Percentiles rank a stretch among this genome's conserved stretches.
Evolutionary conservation across 2,888 invertebrate genomes (phyloP).

Genomic region (Aquatica leii): DNA sequence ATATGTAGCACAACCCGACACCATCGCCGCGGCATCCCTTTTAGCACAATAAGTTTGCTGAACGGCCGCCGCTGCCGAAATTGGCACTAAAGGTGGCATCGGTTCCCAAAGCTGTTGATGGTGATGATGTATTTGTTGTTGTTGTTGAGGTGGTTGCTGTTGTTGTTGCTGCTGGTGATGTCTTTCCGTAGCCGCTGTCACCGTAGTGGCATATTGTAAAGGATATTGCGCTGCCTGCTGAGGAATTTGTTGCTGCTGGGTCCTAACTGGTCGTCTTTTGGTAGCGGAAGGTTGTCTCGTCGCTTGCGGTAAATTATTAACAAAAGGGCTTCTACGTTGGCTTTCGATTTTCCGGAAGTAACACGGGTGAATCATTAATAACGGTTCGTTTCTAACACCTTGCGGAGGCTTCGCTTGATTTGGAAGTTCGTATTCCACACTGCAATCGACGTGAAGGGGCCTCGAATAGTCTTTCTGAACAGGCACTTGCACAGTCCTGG

Average conservation of each 20-base stretch:
- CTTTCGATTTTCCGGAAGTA: constrained; percentile 89
- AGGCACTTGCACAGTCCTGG: constrained; percentile 58
- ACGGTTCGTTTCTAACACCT: constrained; percentile 81
- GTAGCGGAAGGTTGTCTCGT: constrained; percentile 43
- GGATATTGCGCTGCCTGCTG: constrained; percentile 55
- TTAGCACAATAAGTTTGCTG: constrained; percentile 52
- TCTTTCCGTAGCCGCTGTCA: constrained; percentile 31
- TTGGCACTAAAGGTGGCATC: constrained; percentile 57
- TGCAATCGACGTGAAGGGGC: constrained; percentile 89
- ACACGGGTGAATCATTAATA: constrained; percentile 90
- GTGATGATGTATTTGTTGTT: constrained; percentile 49
- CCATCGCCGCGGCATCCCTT: constrained; percentile 53
- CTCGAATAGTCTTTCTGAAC: constrained; percentile 83
- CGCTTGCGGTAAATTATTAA: constrained; percentile 80
- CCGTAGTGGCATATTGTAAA: constrained; percentile 43
- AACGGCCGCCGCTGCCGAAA: constrained; percentile 50
- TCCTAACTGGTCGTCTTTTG: constrained; percentile 59
- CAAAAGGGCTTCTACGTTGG: constrained; percentile 82
- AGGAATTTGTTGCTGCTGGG: constrained; percentile 57
- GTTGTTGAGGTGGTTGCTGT: constrained; percentile 53
- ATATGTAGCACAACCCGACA: constrained; percentile 58
- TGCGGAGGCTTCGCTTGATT: constrained; percentile 89
- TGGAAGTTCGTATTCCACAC: constrained; percentile 90
- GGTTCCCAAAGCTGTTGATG: constrained; percentile 44
- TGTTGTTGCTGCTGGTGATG: constrained; percentile 53